These are phyloP conservation scores for Lithophane ornitopus DNA, from an alignment of 2,888 invertebrate genomes.

Conservation along the genomic window DNA sequence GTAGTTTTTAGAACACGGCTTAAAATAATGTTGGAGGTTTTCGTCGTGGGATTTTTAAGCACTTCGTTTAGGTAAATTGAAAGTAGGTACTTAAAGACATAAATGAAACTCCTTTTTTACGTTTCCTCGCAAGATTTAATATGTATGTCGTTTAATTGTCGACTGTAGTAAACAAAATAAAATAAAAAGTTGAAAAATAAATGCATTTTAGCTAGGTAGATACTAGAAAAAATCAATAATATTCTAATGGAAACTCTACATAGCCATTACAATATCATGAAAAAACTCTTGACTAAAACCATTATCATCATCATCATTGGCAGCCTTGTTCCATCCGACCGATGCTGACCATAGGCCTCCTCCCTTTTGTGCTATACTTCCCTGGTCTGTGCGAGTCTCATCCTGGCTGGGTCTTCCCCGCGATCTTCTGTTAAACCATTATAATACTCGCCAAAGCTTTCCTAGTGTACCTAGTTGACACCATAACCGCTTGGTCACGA, in stretches of 20 bases:
- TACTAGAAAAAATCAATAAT: neutral
- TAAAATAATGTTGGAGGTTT: conserved; percentile 5
- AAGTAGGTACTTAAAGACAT: neutral
- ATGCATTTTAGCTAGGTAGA: neutral
- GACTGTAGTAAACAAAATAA: neutral
- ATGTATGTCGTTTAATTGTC: neutral
- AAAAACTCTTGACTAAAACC: neutral
- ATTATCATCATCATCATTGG: neutral
- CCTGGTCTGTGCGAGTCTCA: neutral
- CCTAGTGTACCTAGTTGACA: neutral
- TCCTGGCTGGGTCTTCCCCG: too few species aligned
- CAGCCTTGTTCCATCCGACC: neutral
- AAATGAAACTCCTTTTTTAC: neutral
- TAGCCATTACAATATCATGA: neutral
- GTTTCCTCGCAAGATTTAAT: neutral
- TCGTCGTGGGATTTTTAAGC: neutral
- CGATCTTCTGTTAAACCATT: neutral
- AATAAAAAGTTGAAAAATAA: neutral
- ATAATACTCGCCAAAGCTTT: neutral
- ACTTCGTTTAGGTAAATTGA: neutral
- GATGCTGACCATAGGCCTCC: too few species aligned
- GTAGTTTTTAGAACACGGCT: conserved; percentile 31
- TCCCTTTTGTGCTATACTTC: neutral
- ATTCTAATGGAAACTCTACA: neutral
- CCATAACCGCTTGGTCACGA: too few species aligned